Evolutionary conservation across 2,888 invertebrate species (phyloP), one percentile per base, ranked within the genome.

Genomic region (Drosophila mercatorum): DNA sequence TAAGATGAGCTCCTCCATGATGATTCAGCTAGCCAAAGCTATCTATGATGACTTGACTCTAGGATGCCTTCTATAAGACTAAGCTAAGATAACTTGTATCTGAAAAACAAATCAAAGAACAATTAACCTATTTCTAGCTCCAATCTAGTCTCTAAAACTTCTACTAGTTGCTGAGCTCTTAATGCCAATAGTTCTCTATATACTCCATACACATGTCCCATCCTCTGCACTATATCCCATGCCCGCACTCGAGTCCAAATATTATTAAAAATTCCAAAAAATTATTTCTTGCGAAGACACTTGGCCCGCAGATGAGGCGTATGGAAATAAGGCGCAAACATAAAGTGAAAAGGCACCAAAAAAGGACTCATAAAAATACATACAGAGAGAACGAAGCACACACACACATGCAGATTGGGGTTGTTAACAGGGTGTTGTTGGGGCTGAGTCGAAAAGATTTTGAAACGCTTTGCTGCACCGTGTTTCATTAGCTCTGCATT

Each of bases 401-500:
- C 65, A 51, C 31, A 51, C 60, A 64, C 40, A 47, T n/a, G 34
- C 7, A 12, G 12, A 11, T 47, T 12, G 14, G 53, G 12, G 49
- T 3, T 28, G 4, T 47, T 28, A 47, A 28, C 47, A n/a, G 65
- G 57, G 41, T 22, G 43, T 28, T 36, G 26, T 17, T 52, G 38
- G 34, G 17, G 11, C 26, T 36, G 53, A 34, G 40, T 26, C 43
- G 40, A 26, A 31, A 53, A 53, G 66, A 44, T 71, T 72, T 75
- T 64, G 60, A 68, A 75, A 56, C 70, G 62, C 69, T 51, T 68
- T 71, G 72, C 76, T 77, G 86, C 81, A 86, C 75, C 77, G 87
- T 88, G 83, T 88, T 88, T 88, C 88, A 85, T 88, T 86, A 85
- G 81, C 75, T 88, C 49, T 62, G 61, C 76, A 70, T 66, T 41